Evolutionary conservation across 2,797 vertebrate species (phyloP).

Genomic region (Amphiprion clarkii): DNA sequence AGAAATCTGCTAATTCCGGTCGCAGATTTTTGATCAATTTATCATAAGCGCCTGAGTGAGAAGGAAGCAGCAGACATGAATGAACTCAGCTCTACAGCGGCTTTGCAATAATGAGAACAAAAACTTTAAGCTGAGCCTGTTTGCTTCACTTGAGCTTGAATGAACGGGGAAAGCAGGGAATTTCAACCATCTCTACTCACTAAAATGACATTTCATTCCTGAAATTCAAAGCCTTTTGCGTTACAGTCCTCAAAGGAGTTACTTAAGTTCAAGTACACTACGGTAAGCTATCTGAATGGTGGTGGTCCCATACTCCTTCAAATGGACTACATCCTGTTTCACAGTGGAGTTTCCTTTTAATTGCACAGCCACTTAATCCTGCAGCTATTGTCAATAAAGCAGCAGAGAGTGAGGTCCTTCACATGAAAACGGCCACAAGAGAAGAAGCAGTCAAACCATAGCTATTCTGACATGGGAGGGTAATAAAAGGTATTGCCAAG

Average conservation of each 20-base stretch:
- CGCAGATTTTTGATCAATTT: slow-evolving; percentile 32
- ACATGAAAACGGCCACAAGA: slow-evolving; percentile 33
- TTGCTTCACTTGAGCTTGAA: slow-evolving; percentile 28
- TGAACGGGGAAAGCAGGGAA: neutral
- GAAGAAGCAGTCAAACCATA: slow-evolving; percentile 1
- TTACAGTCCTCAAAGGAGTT: slow-evolving; percentile 1
- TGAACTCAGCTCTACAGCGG: slow-evolving; percentile 15
- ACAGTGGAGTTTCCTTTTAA: slow-evolving; percentile 59
- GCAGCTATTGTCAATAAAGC: slow-evolving; percentile 56
- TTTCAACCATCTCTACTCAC: neutral
- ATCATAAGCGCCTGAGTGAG: neutral
- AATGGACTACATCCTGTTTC: slow-evolving; percentile 53
- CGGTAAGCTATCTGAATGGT: slow-evolving; percentile 9
- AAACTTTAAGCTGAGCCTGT: slow-evolving; percentile 27
- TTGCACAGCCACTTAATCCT: slow-evolving; percentile 58
- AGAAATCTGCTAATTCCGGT: slow-evolving; percentile 26
- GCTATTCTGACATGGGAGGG: slow-evolving; percentile 6
- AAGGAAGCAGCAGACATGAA: slow-evolving; percentile 10
- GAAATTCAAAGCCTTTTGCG: slow-evolving; percentile 19
- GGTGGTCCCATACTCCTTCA: slow-evolving; percentile 23
- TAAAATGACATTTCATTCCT: slow-evolving; percentile 1
- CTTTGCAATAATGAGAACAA: slow-evolving; percentile 35
- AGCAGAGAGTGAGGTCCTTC: slow-evolving; percentile 32
- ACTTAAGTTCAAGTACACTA: slow-evolving; percentile 2
- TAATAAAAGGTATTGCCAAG: slow-evolving; percentile 14